A percentile compares a stretch with the other conserved stretches of the same genome.
Conservation (phyloP, 2,797 vertebrate genomes). For the Heterohyrax brucei region DNA sequence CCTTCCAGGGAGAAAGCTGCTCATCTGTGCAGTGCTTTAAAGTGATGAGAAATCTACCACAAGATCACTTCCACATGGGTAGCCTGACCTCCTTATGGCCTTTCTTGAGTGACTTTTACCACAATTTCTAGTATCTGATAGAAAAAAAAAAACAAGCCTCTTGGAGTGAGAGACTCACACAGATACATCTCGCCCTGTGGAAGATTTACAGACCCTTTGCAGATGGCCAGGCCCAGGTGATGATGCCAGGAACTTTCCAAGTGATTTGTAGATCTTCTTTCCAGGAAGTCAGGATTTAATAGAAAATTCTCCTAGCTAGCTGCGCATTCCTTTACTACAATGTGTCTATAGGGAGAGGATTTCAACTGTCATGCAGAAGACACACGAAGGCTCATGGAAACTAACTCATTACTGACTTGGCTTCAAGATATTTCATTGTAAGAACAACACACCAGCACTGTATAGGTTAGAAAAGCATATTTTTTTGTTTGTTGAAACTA, state of each 20-base stretch:
- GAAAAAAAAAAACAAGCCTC: constrained; percentile 30
- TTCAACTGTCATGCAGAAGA: not conserved
- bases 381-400: constrained; percentile 9
- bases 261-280: constrained; percentile 76
- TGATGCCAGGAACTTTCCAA: constrained; percentile 71
- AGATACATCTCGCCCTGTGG: constrained; percentile 52
- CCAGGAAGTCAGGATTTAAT: constrained; percentile 71
- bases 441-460: not conserved
- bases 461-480: constrained; percentile 13
- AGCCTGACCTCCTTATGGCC: constrained; percentile 53
- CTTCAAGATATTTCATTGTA: constrained; percentile 46
- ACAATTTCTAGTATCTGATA: constrained; percentile 3
- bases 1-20: not conserved
- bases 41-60: not conserved
- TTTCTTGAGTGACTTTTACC: constrained; percentile 52
- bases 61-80: constrained; percentile 51
- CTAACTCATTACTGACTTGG: constrained; percentile 44
- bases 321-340: constrained; percentile 37
- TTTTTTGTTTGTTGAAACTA: constrained; percentile 15
- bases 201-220: constrained; percentile 77
- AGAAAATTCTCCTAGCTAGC: constrained; percentile 57
- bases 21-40: not conserved
- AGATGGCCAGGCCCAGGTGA: constrained; percentile 60
- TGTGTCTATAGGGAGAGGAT: constrained; percentile 10
- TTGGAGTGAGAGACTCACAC: constrained; percentile 14